Conservation (phyloP, 2,113 vertebrate species). For the Camelus bactrianus region DNA sequence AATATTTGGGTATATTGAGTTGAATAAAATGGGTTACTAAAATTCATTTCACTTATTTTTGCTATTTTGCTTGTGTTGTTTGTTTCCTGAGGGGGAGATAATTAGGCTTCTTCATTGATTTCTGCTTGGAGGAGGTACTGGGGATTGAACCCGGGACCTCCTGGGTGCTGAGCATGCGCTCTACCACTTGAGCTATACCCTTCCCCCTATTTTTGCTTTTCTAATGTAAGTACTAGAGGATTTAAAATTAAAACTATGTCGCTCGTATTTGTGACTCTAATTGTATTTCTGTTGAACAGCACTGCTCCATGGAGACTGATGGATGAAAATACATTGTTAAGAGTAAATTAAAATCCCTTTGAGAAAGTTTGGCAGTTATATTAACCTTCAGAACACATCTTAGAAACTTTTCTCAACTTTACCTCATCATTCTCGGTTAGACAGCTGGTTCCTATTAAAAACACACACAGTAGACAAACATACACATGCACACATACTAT, state of each 20-base stretch:
- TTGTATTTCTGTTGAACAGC: background rate
- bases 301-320: background rate
- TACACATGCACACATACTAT: rapidly evolving
- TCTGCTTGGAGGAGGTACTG: too few species aligned
- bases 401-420: background rate
- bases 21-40: background rate
- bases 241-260: background rate
- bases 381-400: background rate
- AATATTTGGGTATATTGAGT: background rate
- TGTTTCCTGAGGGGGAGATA: too few species aligned
- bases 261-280: background rate
- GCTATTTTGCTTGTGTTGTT: too few species aligned
- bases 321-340: background rate
- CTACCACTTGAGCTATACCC: too few species aligned
- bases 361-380: background rate
- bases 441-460: background rate
- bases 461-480: background rate
- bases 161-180: too few species aligned
- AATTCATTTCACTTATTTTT: background rate
- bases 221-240: background rate
- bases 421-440: background rate
- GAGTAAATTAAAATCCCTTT: background rate
- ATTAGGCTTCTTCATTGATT: too few species aligned
- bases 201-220: background rate
- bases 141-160: too few species aligned